Evolutionary conservation across 1,140 invertebrate species (phyloP).

Genomic region (Luehdorfia chinensis): DNA sequence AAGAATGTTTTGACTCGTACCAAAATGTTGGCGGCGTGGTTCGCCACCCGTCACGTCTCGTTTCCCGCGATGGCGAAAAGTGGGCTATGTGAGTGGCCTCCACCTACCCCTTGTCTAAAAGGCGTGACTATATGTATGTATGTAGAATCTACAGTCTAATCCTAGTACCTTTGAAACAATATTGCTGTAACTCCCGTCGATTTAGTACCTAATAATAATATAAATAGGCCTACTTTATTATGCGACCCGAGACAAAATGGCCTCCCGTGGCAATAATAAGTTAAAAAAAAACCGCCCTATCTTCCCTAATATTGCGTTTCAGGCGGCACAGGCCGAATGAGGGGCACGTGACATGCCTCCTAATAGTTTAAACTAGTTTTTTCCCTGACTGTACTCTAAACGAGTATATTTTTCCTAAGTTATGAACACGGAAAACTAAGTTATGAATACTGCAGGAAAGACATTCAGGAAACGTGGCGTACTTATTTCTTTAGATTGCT

Average conservation of each 20-base stretch:
- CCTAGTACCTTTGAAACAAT: too few species aligned
- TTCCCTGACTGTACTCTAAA: conserved; percentile 13
- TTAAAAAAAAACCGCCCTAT: conserved; percentile 21
- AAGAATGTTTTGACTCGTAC: too few species aligned
- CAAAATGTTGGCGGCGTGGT: too few species aligned
- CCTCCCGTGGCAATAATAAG: conserved; percentile 29
- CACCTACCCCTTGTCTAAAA: too few species aligned
- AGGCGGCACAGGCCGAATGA: conserved; percentile 32
- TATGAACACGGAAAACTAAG: not conserved
- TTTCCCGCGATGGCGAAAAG: too few species aligned
- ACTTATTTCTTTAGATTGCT: not conserved
- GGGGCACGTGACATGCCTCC: conserved; percentile 29
- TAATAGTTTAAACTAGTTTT: conserved; percentile 27
- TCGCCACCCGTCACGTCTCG: too few species aligned
- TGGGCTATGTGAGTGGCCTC: too few species aligned
- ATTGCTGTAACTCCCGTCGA: too few species aligned
- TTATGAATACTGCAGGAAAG: not conserved
- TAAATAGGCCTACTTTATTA: conserved; percentile 31
- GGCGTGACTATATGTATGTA: too few species aligned
- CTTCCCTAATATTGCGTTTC: conserved; percentile 29
- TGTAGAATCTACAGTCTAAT: too few species aligned
- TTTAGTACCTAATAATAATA: conserved; percentile 14
- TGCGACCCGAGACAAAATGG: conserved; percentile 30
- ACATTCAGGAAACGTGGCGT: not conserved
- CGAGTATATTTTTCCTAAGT: conserved; percentile 11